These are phyloP conservation scores for Chrysodeixis includens DNA, from an alignment of 2,888 invertebrate genomes.

Conservation along the genomic window DNA sequence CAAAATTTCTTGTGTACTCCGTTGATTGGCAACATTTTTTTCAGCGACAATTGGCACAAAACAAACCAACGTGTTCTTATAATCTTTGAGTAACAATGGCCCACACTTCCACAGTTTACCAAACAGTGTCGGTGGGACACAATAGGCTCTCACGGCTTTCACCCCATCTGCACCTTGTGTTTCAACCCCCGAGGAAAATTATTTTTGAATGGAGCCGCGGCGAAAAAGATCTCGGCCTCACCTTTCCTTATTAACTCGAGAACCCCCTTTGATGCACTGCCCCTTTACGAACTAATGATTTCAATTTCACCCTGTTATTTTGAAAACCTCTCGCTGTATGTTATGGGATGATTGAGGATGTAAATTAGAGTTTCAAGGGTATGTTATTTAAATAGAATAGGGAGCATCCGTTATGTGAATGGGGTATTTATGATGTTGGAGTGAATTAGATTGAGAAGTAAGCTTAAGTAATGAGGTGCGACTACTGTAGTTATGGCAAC, in stretches of 20 bases:
- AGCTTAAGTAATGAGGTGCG: not conserved
- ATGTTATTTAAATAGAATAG: conserved; percentile 41
- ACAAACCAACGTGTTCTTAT: conserved; percentile 25
- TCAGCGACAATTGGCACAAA: conserved; percentile 13
- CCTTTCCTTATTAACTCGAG: conserved; percentile 86
- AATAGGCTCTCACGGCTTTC: conserved; percentile 63
- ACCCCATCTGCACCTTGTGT: conserved; percentile 56
- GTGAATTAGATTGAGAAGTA: conserved; percentile 1
- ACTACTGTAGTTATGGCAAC: not conserved
- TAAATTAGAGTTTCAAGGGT: conserved; percentile 60
- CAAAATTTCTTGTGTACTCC: not conserved
- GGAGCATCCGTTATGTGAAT: conserved; percentile 44
- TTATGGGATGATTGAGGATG: conserved; percentile 63
- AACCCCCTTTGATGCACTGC: conserved; percentile 82
- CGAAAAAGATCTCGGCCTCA: conserved; percentile 81
- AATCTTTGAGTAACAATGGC: conserved; percentile 54
- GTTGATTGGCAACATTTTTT: conserved; percentile 3
- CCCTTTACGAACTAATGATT: conserved; percentile 82
- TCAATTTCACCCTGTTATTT: conserved; percentile 77
- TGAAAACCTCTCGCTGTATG: conserved; percentile 60
- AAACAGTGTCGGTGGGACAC: conserved; percentile 73
- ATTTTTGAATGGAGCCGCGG: conserved; percentile 78
- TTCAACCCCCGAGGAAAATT: conserved; percentile 65
- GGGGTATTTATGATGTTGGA: conserved; percentile 24
- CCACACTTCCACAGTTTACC: conserved; percentile 65